Evolutionary conservation across 1,140 invertebrate genomes (phyloP), one percentile per base, ranked within the genome.

Genomic region (Ectropis grisescens): DNA sequence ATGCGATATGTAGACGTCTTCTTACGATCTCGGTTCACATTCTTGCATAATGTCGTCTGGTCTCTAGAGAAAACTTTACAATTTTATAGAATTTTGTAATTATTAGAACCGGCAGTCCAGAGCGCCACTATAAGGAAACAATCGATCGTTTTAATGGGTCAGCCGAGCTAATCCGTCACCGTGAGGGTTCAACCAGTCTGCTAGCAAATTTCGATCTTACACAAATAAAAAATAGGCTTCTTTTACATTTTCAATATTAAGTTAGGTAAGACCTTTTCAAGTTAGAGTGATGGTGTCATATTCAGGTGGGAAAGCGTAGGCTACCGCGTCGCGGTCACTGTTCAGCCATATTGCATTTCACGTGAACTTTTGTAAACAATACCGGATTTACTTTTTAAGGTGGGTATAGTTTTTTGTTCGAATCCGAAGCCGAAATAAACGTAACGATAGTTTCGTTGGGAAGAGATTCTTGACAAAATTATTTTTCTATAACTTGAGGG

Each of bases 81-180:
- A 46, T 42, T 22, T 34, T 33, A 46, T 28, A 39, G 12, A 24
- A 46, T 60, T 53, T 62, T 55, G 47, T 64, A 58, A 58, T 60
- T 61, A 59, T 50, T 51, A 47, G 41, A 61, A 42, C 37, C 50
- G 41, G 42, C 45, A 39, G 35, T 58, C 51, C 33, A 42, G 48
- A 57, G 44, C 54, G 54, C 42, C 42, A 72, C 59, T 69, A 75
- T 78, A 72, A 76, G 72, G 72, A 80, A 80, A 80, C 72, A 78
- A 80, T 80, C 75, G 75, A 80, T 80, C 64, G 75, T 71, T 74
- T 75, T 75, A 75, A 80, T 80, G 71, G 75, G 75, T 80, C 72
- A 76, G 52, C 53, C 72, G 61, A 54, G 61, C 53, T 78, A 74
- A 78, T 74, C 71, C 71, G 55, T 58, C 62, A 47, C 37, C 40